These are phyloP conservation scores for Megaceryle torquata DNA, from an alignment of 2,113 vertebrate genomes.

Conservation along the genomic window DNA sequence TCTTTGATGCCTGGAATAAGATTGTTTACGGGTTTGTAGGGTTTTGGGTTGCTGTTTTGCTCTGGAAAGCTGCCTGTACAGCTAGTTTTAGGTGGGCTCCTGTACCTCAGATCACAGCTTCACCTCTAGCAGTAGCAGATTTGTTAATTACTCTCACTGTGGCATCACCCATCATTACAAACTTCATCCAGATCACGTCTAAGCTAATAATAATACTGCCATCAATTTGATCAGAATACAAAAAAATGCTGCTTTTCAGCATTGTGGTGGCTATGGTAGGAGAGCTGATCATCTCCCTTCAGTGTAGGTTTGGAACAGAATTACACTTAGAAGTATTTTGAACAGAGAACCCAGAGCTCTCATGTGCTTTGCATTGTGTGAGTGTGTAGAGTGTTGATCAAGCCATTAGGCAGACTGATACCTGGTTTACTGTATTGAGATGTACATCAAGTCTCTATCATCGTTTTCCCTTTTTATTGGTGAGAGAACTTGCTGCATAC, in stretches of 20 bases:
- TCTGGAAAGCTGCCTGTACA: background rate
- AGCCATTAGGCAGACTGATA: background rate
- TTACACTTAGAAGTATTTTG: background rate
- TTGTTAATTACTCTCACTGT: background rate
- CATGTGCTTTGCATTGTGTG: background rate
- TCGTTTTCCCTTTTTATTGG: fast-evolving
- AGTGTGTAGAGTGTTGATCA: background rate
- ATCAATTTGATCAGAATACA: background rate
- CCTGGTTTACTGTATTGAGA: background rate
- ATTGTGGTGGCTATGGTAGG: background rate
- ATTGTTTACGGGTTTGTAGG: background rate
- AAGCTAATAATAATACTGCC: constrained; percentile 20
- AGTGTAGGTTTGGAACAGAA: background rate
- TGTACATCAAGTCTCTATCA: background rate
- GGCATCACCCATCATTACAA: background rate
- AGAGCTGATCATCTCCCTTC: constrained; percentile 18
- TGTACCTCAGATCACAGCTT: background rate
- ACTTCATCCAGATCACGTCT: background rate
- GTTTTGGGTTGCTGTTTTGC: background rate
- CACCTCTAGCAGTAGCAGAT: background rate
- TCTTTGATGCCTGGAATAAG: background rate
- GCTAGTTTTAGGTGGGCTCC: background rate
- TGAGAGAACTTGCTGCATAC: background rate
- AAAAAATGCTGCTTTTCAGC: constrained; percentile 34
- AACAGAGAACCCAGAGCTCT: background rate